Evolutionary conservation across 2,113 vertebrate species (phyloP).

Genomic region (Corythoichthys intestinalis): DNA sequence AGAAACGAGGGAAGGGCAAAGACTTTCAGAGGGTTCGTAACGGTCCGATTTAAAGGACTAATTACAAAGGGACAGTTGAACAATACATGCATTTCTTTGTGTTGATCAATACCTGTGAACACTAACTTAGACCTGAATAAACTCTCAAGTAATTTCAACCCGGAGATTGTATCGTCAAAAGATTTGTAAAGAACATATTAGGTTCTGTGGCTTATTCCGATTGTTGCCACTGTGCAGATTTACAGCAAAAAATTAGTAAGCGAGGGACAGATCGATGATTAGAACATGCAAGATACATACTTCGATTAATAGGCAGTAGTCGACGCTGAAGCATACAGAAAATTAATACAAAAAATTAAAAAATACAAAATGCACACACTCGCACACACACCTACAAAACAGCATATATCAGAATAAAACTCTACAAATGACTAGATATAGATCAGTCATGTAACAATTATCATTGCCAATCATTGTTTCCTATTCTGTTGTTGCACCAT

Average conservation of each 20-base stretch:
- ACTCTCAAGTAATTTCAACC: conserved; percentile 32
- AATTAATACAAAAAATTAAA: conserved; percentile 73
- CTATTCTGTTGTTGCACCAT: conserved; percentile 64
- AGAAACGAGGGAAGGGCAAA: conserved; percentile 24
- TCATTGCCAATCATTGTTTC: conserved; percentile 64
- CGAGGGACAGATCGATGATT: conserved; percentile 44
- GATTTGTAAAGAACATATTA: conserved; percentile 19
- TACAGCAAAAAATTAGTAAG: conserved; percentile 29
- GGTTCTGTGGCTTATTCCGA: conserved; percentile 26
- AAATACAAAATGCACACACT: conserved; percentile 72
- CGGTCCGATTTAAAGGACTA: conserved; percentile 18
- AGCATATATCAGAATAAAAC: conserved; percentile 78
- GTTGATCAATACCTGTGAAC: conserved; percentile 22
- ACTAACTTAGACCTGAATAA: conserved; percentile 18
- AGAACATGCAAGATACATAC: conserved; percentile 70
- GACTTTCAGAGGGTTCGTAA: conserved; percentile 7
- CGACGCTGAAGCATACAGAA: conserved; percentile 74
- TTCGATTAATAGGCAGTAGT: conserved; percentile 75
- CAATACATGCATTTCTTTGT: conserved; percentile 45
- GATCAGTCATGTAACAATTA: conserved; percentile 72
- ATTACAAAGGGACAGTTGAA: conserved; percentile 27
- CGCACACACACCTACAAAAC: conserved; percentile 76
- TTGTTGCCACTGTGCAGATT: conserved; percentile 12
- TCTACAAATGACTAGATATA: conserved; percentile 77
- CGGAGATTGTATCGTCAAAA: conserved; percentile 7